phyloP scores from a whole-genome alignment of 2,113 vertebrate species.

The Amia ocellicauda region DNA sequence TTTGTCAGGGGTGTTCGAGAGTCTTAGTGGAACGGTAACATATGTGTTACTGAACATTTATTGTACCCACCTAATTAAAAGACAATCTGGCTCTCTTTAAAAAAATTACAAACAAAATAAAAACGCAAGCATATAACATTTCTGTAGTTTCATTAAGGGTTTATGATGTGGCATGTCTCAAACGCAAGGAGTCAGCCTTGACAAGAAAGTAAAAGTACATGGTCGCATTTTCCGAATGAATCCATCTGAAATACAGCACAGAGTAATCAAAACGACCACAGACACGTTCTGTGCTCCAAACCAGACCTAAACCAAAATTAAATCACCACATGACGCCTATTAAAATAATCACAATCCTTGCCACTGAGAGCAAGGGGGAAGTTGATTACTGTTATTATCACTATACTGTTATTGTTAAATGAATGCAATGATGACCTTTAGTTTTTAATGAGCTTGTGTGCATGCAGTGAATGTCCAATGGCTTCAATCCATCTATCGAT shows the following conservation, averaged over 20 bases:
- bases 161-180: too few species aligned
- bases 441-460: slow-evolving; percentile 43
- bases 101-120: too few species aligned
- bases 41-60: slow-evolving; percentile 31
- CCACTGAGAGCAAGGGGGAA: neutral
- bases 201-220: too few species aligned
- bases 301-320: slow-evolving; percentile 12
- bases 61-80: slow-evolving; percentile 32
- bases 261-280: slow-evolving; percentile 19
- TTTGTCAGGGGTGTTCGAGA: slow-evolving; percentile 28
- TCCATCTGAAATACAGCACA: too few species aligned
- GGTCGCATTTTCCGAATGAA: too few species aligned
- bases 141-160: too few species aligned
- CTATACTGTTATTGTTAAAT: too few species aligned
- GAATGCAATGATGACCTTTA: slow-evolving; percentile 37
- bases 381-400: slow-evolving; percentile 43
- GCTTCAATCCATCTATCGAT: slow-evolving; percentile 51
- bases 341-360: neutral
- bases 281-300: slow-evolving; percentile 21
- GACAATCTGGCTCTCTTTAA: slow-evolving; percentile 11
- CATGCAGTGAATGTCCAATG: slow-evolving; percentile 44
- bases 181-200: too few species aligned
- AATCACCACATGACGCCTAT: slow-evolving; percentile 7
- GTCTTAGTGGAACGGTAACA: slow-evolving; percentile 31
- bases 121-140: too few species aligned